Evolutionary conservation across 1,140 invertebrate species (phyloP), one percentile per base, ranked within the genome.

Genomic region (Choristoneura fumiferana): DNA sequence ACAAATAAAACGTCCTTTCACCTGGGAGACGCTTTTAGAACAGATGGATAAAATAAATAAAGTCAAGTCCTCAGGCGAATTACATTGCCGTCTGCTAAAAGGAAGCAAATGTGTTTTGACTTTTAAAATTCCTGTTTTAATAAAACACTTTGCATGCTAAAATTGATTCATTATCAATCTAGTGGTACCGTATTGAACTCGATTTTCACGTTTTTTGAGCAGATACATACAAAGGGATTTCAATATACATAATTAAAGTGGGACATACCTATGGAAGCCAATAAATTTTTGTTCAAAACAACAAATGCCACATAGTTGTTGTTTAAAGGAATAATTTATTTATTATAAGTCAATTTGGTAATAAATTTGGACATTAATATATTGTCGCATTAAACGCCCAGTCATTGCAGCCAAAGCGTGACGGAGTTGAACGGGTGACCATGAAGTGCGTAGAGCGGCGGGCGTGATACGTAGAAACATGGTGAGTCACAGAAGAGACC

Each of bases 401-500:
- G 75, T 84, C 73, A 83, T 73, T 79, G 75, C 76, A 80, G 73
- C 67, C 71, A 83, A 83, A 84, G 81, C 85, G 82, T 86, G 85
- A 86, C 85, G 73, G 76, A 81, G 80, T 80, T 74, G 79, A 76
- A 76, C 83, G 81, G 83, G 81, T 87, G 86, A 76, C 86, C 86
- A 84, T 87, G 85, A 87, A 84, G 76, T 85, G 83, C 81, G 82
- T 86, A 86, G 84, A 85, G 72, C 78, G 79, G 75, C 76, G 67
- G 67, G 68, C 67, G 71, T 74, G 76, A 77, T 84, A 86, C 80
- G 82, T 83, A 84, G 78, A 84, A 85, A 83, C 22, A 29, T 77
- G 67, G 82, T 88, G 85, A 88, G 71, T 88, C 84, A 88, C 65
- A 57, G 71, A 83, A 63, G 77, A 79, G 82, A 79, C 37, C 62